Base-by-base conservation (phyloP, 53 echinoderm and acorn worm genomes). In the Actinopyga echinites region DNA sequence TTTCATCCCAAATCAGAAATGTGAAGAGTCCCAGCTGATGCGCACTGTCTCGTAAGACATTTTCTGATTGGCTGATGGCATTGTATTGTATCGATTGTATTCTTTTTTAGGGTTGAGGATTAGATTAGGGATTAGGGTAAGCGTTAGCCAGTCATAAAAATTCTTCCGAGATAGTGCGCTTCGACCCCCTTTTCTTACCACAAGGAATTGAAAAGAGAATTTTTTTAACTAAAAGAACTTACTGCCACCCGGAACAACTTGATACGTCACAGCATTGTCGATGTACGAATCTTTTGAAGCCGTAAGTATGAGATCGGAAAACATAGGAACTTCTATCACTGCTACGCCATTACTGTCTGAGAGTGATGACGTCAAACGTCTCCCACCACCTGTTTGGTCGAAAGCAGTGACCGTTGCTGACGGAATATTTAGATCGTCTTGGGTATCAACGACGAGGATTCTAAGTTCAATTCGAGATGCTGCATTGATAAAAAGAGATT, bases 331-430 rank as follows among this genome's bases (percentile, higher is more conserved):
- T n/a, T 64, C 23, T 21, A 93, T 34, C 12, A 45, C 64, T 8
- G 86, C 93, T 22, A 91, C 44, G 8, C 93, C 93, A 40, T 91
- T 79, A 5, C 55, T 53, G 8, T 82, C 83, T 2, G 91, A 91
- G 22, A 23, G 22, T 5, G 34, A 85, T 77, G 58, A 58, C 37
- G 65, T 59, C 68, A 82, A 77, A 10, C 83, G 85, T 34, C 66
- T 75, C 11, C 79, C 86, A 19, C 80, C 87, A 35, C 64, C 82
- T 64, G 77, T 55, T 30, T 69, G 79, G 32, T 66, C 73, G 12
- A 91, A 64, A 13, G 79, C 82, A 40, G 24, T 65, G 6, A 93
- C 86, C 7, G 28, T 69, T 30, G 89, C 93, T 2, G 45, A 83
- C 4, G 67, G 68, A 2, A 93, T 33, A 19, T 86, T 87, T 8